Evolutionary conservation across 2,888 invertebrate species (phyloP).

Genomic region (Tipula confusa): DNA sequence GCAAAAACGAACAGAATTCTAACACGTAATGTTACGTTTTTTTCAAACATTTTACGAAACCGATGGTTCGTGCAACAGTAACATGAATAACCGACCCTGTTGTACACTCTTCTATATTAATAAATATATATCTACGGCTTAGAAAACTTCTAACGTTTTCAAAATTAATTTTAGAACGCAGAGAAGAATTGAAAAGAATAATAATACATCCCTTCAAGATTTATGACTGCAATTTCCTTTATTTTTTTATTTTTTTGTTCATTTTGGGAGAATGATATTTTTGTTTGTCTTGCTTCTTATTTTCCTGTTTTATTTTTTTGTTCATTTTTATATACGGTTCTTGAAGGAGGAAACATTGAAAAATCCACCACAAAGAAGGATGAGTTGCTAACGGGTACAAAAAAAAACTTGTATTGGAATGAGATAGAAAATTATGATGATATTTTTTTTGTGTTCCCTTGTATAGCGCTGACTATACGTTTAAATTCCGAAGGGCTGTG

Average conservation of each 20-base stretch:
- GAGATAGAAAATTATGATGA: not conserved
- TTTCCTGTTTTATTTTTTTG: not conserved
- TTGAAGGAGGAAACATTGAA: conserved; percentile 12
- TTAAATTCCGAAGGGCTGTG: not conserved
- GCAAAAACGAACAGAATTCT: not conserved
- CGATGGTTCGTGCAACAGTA: not conserved
- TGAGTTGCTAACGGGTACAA: not conserved
- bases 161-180: conserved; percentile 4
- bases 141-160: not conserved
- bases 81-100: not conserved
- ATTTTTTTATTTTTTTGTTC: not conserved
- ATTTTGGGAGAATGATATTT: not conserved
- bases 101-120: not conserved
- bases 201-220: conserved; percentile 30
- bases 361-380: not conserved
- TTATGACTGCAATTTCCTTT: conserved; percentile 28
- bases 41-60: not conserved
- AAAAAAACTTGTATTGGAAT: not conserved
- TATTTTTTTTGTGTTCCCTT: not conserved
- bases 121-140: not conserved
- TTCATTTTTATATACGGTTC: not conserved
- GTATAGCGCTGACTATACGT: conserved; percentile 3
- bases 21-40: conserved; percentile 25
- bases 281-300: conserved; percentile 20
- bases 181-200: conserved; percentile 27